A percentile compares a stretch with the other conserved stretches of the same genome.
phyloP scores from a whole-genome alignment of 2,797 vertebrate species.

The Xenops minutus region DNA sequence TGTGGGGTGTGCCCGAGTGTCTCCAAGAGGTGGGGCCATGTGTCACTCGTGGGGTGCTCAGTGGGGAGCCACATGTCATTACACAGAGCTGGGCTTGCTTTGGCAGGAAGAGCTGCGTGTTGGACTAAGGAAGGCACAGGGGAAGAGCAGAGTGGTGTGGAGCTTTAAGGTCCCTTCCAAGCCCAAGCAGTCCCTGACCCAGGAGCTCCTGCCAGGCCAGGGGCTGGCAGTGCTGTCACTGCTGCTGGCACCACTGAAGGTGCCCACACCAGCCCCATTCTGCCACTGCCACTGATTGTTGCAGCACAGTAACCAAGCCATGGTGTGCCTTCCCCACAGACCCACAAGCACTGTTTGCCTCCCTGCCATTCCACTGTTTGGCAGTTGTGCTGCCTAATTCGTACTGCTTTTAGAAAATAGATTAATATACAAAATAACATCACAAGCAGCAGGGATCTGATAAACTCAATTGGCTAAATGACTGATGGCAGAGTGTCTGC shows the following conservation, averaged over 20 bases:
- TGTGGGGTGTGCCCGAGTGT: not conserved
- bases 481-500: not conserved
- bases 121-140: not conserved
- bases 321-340: not conserved
- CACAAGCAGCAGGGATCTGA: constrained; percentile 26
- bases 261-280: not conserved
- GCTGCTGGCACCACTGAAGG: not conserved
- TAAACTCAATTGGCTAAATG: constrained; percentile 13
- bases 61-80: fast-evolving
- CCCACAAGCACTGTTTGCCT: not conserved
- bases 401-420: not conserved
- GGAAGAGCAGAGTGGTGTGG: not conserved
- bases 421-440: constrained; percentile 8
- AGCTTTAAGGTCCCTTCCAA: not conserved
- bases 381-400: not conserved
- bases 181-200: not conserved
- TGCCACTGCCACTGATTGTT: not conserved
- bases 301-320: fast-evolving
- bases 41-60: not conserved
- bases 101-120: not conserved
- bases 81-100: not conserved
- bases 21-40: fast-evolving
- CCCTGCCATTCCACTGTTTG: not conserved
- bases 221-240: not conserved
- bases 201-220: not conserved